These are phyloP conservation scores for Capromys pilorides DNA, from an alignment of 2,797 vertebrate species.

Conservation along the genomic window DNA sequence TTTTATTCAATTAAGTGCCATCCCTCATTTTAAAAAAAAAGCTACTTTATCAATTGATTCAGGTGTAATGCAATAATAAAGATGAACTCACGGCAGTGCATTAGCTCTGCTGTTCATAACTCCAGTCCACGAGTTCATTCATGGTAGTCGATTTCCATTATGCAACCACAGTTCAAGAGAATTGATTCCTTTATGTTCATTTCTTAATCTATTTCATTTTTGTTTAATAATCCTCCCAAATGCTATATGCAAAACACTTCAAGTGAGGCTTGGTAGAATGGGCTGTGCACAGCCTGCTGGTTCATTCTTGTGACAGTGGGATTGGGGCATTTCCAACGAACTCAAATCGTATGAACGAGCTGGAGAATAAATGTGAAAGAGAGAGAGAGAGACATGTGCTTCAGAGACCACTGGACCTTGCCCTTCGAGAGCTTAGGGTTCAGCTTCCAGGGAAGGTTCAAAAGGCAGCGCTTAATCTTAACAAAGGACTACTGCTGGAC, in stretches of 20 bases:
- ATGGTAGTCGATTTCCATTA: constrained; percentile 91
- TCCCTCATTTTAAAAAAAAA: constrained; percentile 92
- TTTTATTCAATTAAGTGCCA: constrained; percentile 99
- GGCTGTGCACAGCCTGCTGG: constrained; percentile 55
- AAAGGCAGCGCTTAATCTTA: constrained; percentile 40
- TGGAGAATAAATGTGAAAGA: not conserved
- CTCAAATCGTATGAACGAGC: not conserved
- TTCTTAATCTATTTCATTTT: constrained; percentile 88
- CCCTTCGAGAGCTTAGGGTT: not conserved
- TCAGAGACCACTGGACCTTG: not conserved
- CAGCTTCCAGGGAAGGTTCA: not conserved
- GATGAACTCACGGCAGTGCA: constrained; percentile 97
- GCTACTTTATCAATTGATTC: constrained; percentile 99
- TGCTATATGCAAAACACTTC: constrained; percentile 80
- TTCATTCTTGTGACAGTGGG: constrained; percentile 34
- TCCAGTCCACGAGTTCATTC: constrained; percentile 90
- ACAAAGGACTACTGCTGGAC: constrained; percentile 52
- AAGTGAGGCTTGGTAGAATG: constrained; percentile 2
- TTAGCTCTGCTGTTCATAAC: constrained; percentile 96
- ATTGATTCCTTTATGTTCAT: constrained; percentile 88
- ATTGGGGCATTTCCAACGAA: constrained; percentile 64
- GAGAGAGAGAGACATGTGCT: not conserved
- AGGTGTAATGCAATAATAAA: constrained; percentile 99
- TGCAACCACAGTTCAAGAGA: constrained; percentile 89
- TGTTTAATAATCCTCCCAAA: constrained; percentile 85